A percentile compares a stretch with the other conserved stretches of the same genome.
Evolutionary conservation across 2,113 vertebrate species (phyloP).

Genomic region (Tachysurus vachellii): DNA sequence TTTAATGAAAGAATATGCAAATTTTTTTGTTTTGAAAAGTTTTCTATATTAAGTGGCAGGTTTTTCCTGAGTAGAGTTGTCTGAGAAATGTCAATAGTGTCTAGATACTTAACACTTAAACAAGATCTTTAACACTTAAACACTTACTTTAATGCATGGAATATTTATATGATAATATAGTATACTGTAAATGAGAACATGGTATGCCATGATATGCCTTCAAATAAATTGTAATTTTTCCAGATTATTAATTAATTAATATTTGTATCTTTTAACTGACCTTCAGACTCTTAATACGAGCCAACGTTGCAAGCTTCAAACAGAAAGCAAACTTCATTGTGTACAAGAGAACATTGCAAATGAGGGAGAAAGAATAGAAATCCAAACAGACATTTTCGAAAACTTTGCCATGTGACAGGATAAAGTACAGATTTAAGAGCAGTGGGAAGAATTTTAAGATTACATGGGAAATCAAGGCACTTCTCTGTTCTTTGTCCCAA

Average conservation of each 20-base stretch:
- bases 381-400: not conserved
- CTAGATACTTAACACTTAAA: no score
- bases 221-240: no score
- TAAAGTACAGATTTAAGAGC: not conserved
- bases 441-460: not conserved
- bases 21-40: no score
- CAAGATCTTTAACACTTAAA: no score
- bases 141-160: no score
- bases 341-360: constrained; percentile 3
- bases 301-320: not conserved
- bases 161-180: no score
- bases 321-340: not conserved
- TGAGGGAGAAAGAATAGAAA: not conserved
- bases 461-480: constrained; percentile 35
- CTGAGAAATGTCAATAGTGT: no score
- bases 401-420: not conserved
- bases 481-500: constrained; percentile 23
- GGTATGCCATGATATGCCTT: not conserved
- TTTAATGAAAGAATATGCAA: no score
- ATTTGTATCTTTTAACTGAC: not conserved
- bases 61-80: no score
- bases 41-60: no score
- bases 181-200: not conserved
- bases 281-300: not conserved
- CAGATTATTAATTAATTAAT: no score